Base-by-base conservation (phyloP, 2,888 invertebrate species). In the Agrotis clavis region DNA sequence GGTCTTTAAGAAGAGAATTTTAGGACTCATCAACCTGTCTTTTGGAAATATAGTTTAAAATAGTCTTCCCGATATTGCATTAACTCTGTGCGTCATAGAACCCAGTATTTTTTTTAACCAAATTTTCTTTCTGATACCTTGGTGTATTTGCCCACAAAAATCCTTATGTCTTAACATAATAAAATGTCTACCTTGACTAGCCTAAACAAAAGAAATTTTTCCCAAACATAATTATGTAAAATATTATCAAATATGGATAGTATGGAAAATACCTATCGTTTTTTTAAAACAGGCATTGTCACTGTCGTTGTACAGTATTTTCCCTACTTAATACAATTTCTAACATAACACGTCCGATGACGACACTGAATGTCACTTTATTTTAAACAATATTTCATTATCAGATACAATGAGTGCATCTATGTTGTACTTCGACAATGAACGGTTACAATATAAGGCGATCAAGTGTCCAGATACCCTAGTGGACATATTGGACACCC, bases 231-330 rank as follows among this genome's bases (percentile, higher is more conserved):
- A 19, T 67, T 50, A n/a, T 64, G 60, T 54, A 51, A 71, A 65
- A 64, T 81, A 53, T 81, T 79, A 71, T 81, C 63, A 71, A 56
- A 76, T 57, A 67, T 50, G 30, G 30, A 21, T 66, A 66, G 35
- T 71, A 50, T 71, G 78, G 65, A 64, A 81, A 71, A 63, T 72
- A 61, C 72, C 41, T 35, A 56, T 6, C 1, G 35, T 56, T 73
- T 66, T 73, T 66, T 68, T 41, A 82, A 79, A 73, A 82, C 83
- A 79, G 67, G 64, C 51, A 45, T 70, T 53, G 57, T 72, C 9
- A 79, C 66, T 72, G 54, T 82, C 73, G 62, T 66, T 57, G 56
- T 64, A 48, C 53, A 50, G 35, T 60, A 14, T 54, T 67, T 65
- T 62, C 50, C 51, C 13, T 81, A 60, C 63, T 30, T 25, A 18